Conservation (phyloP, 1,140 invertebrate species). For the Ceratoteleas bidentatus region DNA sequence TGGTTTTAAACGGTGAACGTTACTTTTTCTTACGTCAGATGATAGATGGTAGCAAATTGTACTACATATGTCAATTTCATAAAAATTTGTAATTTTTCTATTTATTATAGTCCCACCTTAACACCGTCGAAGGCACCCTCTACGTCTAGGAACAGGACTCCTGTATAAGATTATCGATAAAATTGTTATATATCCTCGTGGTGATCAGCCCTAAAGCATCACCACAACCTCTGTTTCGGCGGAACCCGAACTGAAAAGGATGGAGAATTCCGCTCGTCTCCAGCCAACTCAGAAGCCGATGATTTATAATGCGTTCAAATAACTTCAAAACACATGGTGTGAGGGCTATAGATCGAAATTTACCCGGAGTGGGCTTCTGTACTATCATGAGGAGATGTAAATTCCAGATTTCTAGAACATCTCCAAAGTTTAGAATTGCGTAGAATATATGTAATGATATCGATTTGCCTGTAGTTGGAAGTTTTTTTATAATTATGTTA, state of each 20-base stretch:
- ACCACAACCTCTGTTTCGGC: background rate
- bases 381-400: background rate
- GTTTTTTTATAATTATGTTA: background rate
- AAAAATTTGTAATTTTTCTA: too few species aligned
- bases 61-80: too few species aligned
- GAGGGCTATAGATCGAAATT: background rate
- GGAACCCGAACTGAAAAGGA: background rate
- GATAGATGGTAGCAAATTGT: too few species aligned
- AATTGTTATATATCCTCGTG: background rate
- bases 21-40: too few species aligned
- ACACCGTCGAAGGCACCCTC: constrained; percentile 39
- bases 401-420: background rate
- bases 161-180: background rate
- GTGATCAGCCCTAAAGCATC: background rate
- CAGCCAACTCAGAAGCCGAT: background rate
- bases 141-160: constrained; percentile 23
- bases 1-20: too few species aligned
- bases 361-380: background rate
- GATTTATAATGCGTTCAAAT: background rate
- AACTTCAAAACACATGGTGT: background rate
- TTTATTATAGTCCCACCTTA: too few species aligned
- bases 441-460: background rate
- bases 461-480: background rate
- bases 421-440: background rate
- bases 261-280: background rate